Conservation (phyloP, 2,797 vertebrate genomes). For the Champsocephalus gunnari region DNA sequence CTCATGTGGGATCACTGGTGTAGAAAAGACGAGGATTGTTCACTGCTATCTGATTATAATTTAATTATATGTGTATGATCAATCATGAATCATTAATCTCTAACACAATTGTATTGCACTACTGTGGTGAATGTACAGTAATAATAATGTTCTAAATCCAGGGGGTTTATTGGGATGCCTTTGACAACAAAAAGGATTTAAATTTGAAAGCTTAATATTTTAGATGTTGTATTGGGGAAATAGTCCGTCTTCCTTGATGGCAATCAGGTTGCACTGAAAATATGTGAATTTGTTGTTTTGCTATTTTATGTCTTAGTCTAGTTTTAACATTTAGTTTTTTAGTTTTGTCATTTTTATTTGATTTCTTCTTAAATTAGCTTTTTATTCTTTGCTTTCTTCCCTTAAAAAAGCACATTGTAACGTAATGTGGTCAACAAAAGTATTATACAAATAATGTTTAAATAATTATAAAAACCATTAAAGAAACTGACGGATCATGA, state of each 20-base stretch:
- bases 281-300: not conserved
- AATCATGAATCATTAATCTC: too few species aligned
- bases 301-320: not conserved
- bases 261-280: not conserved
- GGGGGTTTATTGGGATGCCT: not conserved
- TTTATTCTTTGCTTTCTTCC: not conserved
- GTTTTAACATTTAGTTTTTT: not conserved
- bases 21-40: constrained; percentile 48
- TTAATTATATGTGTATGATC: not conserved
- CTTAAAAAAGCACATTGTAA: not conserved
- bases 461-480: not conserved
- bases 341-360: not conserved
- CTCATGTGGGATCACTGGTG: constrained; percentile 60
- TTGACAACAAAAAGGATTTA: not conserved
- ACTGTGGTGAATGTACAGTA: not conserved
- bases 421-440: not conserved
- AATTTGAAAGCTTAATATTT: not conserved
- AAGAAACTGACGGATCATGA: not conserved
- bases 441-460: not conserved
- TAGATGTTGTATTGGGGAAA: not conserved
- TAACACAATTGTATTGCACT: not conserved
- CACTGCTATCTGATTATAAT: constrained; percentile 19
- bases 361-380: not conserved
- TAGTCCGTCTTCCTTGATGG: not conserved
- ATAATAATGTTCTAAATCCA: not conserved